Evolutionary conservation across 1,140 invertebrate species (phyloP), one percentile per base, ranked within the genome.

Genomic region (Brachionus sp.): DNA sequence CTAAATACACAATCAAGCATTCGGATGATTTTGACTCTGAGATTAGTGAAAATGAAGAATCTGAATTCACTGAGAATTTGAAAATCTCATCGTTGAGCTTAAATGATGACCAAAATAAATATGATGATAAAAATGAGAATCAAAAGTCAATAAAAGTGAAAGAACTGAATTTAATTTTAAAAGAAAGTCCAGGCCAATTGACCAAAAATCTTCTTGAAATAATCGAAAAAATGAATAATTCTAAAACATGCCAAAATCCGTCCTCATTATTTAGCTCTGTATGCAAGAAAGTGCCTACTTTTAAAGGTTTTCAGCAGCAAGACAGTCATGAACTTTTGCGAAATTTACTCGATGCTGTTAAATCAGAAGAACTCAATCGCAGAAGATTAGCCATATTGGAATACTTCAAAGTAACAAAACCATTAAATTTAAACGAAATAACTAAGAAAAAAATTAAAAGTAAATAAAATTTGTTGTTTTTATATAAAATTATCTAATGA

Each of bases 321-420:
- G 97, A 99, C 89, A 93, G 96, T 9, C 97, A 98, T 87, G 97
- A 99, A 88, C 88, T 98, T 70, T 90, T 99, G 7, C 86, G 95
- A 77, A 94, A 95, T 90, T 89, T 98, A 35, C 88, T 98, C 33
- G 95, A 98, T 87, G 92, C 92, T 84, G 92, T 97, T 70, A 91
- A 93, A 85, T 90, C 86, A 46, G 91, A 92, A 85, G 92, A 93
- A 86, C 88, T 92, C 9, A 85, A 84, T 25, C 83, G 87, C 1
- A 83, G 86, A 44, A 84, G 85, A 84, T 42, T 84, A 42, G 89
- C 86, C 7, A 88, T 91, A 77, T 84, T 89, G n/a, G 86, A 86
- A 70, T 82, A 86, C 64, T 87, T 90, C 84, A 86, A 86, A 80
- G 80, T 89, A n/a, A 73, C 85, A 16, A 87, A 88, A 83, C 35